Base-by-base conservation (phyloP, 2,888 invertebrate genomes). In the Himalopsyche japonica region DNA sequence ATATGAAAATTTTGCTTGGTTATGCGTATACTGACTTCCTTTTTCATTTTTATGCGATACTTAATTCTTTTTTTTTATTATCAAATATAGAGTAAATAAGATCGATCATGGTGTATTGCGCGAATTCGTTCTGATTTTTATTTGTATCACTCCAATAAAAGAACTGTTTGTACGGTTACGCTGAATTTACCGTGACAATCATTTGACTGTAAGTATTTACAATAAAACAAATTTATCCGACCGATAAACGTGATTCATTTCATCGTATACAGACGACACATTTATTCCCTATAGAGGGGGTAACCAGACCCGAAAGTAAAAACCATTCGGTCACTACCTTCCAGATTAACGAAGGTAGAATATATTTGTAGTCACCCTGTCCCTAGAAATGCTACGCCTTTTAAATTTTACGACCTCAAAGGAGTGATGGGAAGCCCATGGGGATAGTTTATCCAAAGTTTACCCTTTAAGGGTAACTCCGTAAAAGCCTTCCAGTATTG, bases 351-450 rank as follows among this genome's bases (percentile, higher is more conserved):
- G 70, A 70, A 70, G 70, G 70, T 70, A 70, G 70, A 70, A 70
- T 70, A 70, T 70, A 70, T 70, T 70, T 70, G 32, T 37, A 76
- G 80, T 37, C 83, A 80, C 76, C 79, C 86, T 82, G 82, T 82
- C 84, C 80, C 82, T n/a, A n/a, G 64, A 77, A 77, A 76, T 81
- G 84, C 82, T 86, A 84, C 86, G 84, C 86, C 86, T 84, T 86
- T 86, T 84, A 86, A 86, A 84, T 86, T 84, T 84, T 86, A 86
- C 81, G 82, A 84, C 83, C 82, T 27, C 79, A 64, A 82, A 82
- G 79, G 84, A 84, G 77, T 82, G 82, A 84, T 79, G 81, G 70
- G 48, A 24, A 48, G 34, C 82, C 86, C 86, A 49, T 30, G 76
- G 81, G 84, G 49, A 48, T 76, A 79, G 84, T 83, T 76, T 82